Evolutionary conservation across 2,888 invertebrate genomes (phyloP), one percentile per base, ranked within the genome.

Genomic region (Electrophaes corylata): DNA sequence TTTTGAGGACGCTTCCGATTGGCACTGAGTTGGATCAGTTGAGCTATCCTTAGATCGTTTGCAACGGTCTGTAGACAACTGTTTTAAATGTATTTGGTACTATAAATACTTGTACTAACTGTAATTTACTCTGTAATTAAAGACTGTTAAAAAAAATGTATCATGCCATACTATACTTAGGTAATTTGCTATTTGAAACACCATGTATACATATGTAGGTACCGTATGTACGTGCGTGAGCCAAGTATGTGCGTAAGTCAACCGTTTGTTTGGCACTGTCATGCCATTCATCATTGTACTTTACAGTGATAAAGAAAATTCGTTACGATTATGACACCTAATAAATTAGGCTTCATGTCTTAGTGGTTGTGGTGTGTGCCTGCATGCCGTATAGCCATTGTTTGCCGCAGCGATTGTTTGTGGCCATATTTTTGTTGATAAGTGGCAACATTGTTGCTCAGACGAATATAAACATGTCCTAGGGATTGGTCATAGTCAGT

Each of bases 221-320:
- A 45, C 37, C 10, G 18, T 18, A 26, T 43, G 71, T 72, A 29
- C 10, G 10, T 1, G 6, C 2, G 10, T 29, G 6, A n/a, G n/a
- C n/a, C n/a, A n/a, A n/a, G 26, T 19, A 19, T 39, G 72, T 72
- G 69, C 77, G 71, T 73, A 76, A 73, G 6, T 3, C 16, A 16
- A 2, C 70, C 72, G 64, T 75, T 72, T 78, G 78, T 81, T 73
- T 41, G 75, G 73, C 68, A 4, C 70, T 73, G 77, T 79, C 80
- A 86, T 73, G 77, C 78, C 80, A 86, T 88, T 88, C 85, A 85
- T 88, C 86, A 86, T 77, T 72, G 79, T 83, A 78, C 79, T 78
- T 81, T 73, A 75, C 68, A 65, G 65, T 71, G 84, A 86, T 85
- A 86, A 80, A 74, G 71, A 75, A 79, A 82, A 86, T 84, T 72